Evolutionary conservation across 2,113 vertebrate genomes (phyloP).

Genomic region (Hippocampus guttulatus): DNA sequence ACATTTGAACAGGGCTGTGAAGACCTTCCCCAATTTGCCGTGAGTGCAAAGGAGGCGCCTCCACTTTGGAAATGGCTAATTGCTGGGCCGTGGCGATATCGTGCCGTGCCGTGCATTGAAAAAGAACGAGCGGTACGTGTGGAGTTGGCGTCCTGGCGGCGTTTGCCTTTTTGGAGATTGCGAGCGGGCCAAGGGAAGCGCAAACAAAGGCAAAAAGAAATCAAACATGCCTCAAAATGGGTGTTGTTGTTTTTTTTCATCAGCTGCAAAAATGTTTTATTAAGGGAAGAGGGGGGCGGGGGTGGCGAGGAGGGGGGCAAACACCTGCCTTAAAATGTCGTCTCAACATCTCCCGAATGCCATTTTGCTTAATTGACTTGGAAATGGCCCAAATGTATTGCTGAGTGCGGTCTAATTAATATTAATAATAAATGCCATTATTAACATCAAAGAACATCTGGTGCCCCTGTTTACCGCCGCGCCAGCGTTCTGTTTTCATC

Average conservation of each 20-base stretch:
- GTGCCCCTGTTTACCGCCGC: constrained; percentile 99
- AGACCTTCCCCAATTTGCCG: not conserved
- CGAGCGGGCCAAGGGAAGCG: constrained; percentile 18
- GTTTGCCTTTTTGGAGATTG: constrained; percentile 48
- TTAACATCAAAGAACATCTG: constrained; percentile 99
- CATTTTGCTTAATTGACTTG: constrained; percentile 99
- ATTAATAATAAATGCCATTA: constrained; percentile 99
- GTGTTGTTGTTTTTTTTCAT: constrained; percentile 89
- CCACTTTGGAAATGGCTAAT: not conserved
- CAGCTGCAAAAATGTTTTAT: constrained; percentile 98
- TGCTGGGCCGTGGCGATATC: not conserved
- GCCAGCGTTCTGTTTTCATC: constrained; percentile 87
- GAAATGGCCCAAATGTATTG: constrained; percentile 99
- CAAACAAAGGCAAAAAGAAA: constrained; percentile 69
- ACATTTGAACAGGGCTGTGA: not conserved
- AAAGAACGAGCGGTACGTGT: constrained; percentile 37
- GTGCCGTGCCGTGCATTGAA: not conserved
- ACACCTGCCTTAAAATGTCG: constrained; percentile 99
- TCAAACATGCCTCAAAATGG: constrained; percentile 82
- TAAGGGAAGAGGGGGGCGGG: constrained; percentile 77
- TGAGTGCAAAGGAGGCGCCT: not conserved
- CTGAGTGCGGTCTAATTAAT: constrained; percentile 99
- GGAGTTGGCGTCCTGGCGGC: constrained; percentile 30
- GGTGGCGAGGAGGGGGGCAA: constrained; percentile 80
- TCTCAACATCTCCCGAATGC: constrained; percentile 99